phyloP scores from a whole-genome alignment of 2,797 vertebrate species.

The Cuniculus paca region DNA sequence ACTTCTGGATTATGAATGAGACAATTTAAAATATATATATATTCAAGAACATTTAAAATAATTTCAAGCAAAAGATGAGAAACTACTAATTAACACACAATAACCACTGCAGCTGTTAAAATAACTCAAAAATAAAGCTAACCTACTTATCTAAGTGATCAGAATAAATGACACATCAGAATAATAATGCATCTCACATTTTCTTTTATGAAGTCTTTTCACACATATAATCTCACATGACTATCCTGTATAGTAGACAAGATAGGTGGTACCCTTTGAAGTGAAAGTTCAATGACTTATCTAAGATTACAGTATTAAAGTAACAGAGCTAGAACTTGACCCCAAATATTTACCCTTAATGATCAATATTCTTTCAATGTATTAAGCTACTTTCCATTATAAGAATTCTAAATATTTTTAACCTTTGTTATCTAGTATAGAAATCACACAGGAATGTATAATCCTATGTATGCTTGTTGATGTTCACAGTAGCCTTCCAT shows the following conservation, averaged over 20 bases:
- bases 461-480: not conserved
- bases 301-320: slow-evolving; percentile 37
- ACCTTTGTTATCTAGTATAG: not conserved
- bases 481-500: not conserved
- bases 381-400: not conserved
- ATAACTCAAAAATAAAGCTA: slow-evolving; percentile 31
- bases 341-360: not conserved
- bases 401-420: slow-evolving; percentile 23
- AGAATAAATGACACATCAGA: not conserved
- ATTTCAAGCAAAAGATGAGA: slow-evolving; percentile 23
- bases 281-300: slow-evolving; percentile 3
- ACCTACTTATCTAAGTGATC: slow-evolving; percentile 18
- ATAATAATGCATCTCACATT: not conserved
- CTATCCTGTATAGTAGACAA: not conserved
- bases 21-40: too few relatives aligned
- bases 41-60: slow-evolving; percentile 47
- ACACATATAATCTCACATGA: not conserved
- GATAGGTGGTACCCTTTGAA: not conserved
- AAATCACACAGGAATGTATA: slow-evolving; percentile 24
- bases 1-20: not conserved
- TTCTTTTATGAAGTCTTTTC: not conserved
- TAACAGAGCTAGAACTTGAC: not conserved
- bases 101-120: slow-evolving; percentile 19
- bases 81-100: slow-evolving; percentile 23
- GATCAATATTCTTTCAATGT: slow-evolving; percentile 16